These are phyloP conservation scores for Dermochelys coriacea DNA, from an alignment of 2,797 vertebrate species.

Conservation along the genomic window DNA sequence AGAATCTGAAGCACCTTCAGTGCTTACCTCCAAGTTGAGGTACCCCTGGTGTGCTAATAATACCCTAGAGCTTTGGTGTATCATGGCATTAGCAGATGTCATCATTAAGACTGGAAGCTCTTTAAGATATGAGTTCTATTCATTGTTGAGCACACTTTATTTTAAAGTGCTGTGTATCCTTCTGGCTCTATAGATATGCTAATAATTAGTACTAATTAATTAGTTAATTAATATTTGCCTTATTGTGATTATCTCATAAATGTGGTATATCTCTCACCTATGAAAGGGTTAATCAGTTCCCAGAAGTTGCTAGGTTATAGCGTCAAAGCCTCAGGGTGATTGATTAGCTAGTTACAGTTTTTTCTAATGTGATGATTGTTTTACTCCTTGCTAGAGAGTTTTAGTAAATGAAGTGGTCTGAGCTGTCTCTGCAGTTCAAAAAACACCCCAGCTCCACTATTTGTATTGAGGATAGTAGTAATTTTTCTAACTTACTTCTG, in stretches of 20 bases:
- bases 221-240: background rate
- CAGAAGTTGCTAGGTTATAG: background rate
- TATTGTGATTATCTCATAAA: background rate
- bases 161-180: background rate
- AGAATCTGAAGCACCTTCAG: background rate
- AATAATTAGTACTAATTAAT: background rate
- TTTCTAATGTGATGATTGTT: constrained; percentile 8
- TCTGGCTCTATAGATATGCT: background rate
- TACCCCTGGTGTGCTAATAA: background rate
- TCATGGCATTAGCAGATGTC: background rate
- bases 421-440: background rate
- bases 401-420: constrained; percentile 15
- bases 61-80: background rate
- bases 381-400: background rate
- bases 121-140: background rate
- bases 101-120: background rate
- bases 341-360: background rate
- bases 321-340: background rate
- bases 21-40: background rate
- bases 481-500: background rate
- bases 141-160: background rate
- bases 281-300: background rate
- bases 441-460: background rate
- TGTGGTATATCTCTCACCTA: background rate
- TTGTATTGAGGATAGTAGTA: background rate